Evolutionary conservation across 1,140 invertebrate species (phyloP).

Genomic region (Tribolium madens): DNA sequence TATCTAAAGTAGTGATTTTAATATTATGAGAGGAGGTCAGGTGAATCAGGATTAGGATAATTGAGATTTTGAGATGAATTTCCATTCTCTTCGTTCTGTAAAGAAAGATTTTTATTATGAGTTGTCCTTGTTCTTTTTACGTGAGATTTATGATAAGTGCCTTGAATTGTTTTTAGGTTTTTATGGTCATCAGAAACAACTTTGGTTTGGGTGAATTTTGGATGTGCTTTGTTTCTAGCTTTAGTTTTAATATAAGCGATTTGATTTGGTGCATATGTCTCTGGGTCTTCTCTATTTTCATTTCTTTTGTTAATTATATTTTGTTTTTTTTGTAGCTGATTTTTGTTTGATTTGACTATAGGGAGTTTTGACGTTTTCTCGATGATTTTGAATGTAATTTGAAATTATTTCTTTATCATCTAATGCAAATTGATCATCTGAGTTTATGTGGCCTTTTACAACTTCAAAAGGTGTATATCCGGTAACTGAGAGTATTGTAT

Average conservation of each 20-base stretch:
- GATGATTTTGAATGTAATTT: slow-evolving; percentile 28
- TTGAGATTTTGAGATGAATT: not conserved
- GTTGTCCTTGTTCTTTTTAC: not conserved
- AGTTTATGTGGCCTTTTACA: slow-evolving; percentile 47
- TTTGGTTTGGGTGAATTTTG: not conserved
- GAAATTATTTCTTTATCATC: slow-evolving; percentile 36
- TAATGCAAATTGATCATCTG: slow-evolving; percentile 38
- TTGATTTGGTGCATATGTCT: not conserved
- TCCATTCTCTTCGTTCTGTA: not conserved
- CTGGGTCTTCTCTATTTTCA: not conserved
- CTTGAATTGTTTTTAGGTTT: not conserved
- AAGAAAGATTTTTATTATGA: not conserved
- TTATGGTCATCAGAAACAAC: not conserved
- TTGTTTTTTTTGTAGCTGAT: slow-evolving; percentile 2
- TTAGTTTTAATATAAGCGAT: slow-evolving; percentile 1
- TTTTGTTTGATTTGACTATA: not conserved
- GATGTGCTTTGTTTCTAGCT: not conserved
- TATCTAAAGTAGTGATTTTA: not conserved
- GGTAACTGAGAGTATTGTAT: slow-evolving; percentile 45
- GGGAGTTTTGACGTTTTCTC: not conserved
- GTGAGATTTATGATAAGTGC: not conserved
- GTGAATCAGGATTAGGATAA: not conserved
- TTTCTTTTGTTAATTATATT: not conserved
- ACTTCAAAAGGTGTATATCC: slow-evolving; percentile 41
- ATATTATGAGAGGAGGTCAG: not conserved